A percentile compares a stretch with the other conserved stretches of the same genome.
phyloP scores from a whole-genome alignment of 2,888 invertebrate genomes.

The Camptogramma bilineatum region DNA sequence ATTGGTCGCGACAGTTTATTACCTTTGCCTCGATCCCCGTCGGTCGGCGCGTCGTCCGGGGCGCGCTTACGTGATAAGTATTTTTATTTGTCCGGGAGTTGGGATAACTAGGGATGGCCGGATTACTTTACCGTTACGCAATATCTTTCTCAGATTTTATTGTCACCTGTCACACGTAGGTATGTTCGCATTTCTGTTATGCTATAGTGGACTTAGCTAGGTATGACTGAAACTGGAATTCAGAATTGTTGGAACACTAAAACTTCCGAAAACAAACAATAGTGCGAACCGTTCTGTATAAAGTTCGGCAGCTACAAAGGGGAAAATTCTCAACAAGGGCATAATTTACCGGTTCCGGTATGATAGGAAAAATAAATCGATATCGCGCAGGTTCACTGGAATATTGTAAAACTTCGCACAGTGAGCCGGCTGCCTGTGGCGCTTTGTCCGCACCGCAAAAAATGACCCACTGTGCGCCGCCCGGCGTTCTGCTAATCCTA shows the following conservation, averaged over 20 bases:
- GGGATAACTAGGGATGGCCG: conserved; percentile 57
- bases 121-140: conserved; percentile 64
- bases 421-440: conserved; percentile 45
- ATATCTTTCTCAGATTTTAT: conserved; percentile 65
- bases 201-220: not conserved
- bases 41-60: conserved; percentile 42
- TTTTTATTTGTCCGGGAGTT: conserved; percentile 70
- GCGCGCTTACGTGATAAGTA: conserved; percentile 72
- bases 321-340: conserved; percentile 38
- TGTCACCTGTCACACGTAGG: conserved; percentile 53
- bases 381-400: conserved; percentile 40
- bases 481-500: conserved; percentile 80
- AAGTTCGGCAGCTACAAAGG: conserved; percentile 36
- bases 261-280: conserved; percentile 29
- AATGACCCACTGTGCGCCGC: conserved; percentile 70
- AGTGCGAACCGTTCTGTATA: conserved; percentile 29
- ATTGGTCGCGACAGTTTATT: conserved; percentile 65
- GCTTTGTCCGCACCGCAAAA: conserved; percentile 62
- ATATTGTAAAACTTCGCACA: conserved; percentile 43
- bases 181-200: not conserved
- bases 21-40: conserved; percentile 53
- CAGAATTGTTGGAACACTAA: conserved; percentile 4
- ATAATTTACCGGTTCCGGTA: conserved; percentile 42
- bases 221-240: conserved; percentile 22
- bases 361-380: conserved; percentile 45